Conservation (phyloP, 2,888 invertebrate species). For the Torymus auratus region DNA sequence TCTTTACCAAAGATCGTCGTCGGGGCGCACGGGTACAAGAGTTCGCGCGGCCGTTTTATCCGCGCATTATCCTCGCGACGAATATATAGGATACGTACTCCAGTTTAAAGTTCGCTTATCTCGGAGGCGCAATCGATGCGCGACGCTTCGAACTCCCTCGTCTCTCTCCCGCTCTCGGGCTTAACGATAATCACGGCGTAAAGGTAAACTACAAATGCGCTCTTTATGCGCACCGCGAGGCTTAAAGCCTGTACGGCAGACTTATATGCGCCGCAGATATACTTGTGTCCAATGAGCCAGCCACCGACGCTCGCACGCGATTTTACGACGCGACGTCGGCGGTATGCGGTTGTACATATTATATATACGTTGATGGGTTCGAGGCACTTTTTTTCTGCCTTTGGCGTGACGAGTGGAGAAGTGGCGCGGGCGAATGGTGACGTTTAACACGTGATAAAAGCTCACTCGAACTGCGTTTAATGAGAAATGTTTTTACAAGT, state of each 20-base stretch:
- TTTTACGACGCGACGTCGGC: constrained; percentile 31
- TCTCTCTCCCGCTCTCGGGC: constrained; percentile 42
- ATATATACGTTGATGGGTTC: background rate
- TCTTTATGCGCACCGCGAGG: constrained; percentile 52
- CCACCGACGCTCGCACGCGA: constrained; percentile 9
- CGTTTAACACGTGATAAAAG: constrained; percentile 50
- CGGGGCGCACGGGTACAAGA: constrained; percentile 8
- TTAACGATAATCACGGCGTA: constrained; percentile 69
- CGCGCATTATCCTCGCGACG: constrained; percentile 67
- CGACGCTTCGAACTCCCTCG: constrained; percentile 7
- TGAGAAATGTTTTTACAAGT: constrained; percentile 8
- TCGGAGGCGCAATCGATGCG: constrained; percentile 48
- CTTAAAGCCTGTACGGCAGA: constrained; percentile 23
- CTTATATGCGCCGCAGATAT: constrained; percentile 2
- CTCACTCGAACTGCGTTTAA: constrained; percentile 4
- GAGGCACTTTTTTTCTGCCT: background rate
- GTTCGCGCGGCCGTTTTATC: constrained; percentile 65
- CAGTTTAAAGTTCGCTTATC: constrained; percentile 68
- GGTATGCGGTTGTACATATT: constrained; percentile 33
- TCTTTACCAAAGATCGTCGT: constrained; percentile 66
- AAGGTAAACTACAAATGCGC: constrained; percentile 69
- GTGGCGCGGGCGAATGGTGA: background rate
- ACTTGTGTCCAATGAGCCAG: constrained; percentile 13
- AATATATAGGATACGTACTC: constrained; percentile 58
- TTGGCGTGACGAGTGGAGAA: too few species aligned